Conservation (phyloP, 2,888 invertebrate species). For the Lymantria monacha region DNA sequence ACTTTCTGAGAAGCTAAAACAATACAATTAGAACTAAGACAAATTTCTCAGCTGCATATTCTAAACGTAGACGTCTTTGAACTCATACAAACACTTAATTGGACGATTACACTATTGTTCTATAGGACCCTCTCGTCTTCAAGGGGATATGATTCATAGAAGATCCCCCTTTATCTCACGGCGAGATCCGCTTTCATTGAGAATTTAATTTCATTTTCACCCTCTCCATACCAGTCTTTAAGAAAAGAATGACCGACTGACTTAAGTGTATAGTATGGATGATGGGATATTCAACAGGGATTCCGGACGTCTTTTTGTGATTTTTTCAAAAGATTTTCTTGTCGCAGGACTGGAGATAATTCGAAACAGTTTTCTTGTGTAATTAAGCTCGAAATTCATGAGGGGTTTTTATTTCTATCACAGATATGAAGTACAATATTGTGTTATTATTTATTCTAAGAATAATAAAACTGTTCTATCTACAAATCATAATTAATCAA, state of each 20-base stretch:
- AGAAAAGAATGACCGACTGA: slow-evolving; percentile 77
- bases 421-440: background rate
- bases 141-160: slow-evolving; percentile 73
- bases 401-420: background rate
- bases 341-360: slow-evolving; percentile 16
- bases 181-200: slow-evolving; percentile 73
- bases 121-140: slow-evolving; percentile 58
- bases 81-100: slow-evolving; percentile 76
- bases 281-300: slow-evolving; percentile 57
- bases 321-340: slow-evolving; percentile 26
- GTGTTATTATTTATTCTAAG: background rate
- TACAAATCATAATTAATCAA: no score
- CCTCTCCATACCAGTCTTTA: slow-evolving; percentile 60
- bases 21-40: slow-evolving; percentile 24
- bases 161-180: slow-evolving; percentile 70
- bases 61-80: slow-evolving; percentile 47
- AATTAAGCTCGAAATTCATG: background rate
- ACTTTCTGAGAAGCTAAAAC: background rate
- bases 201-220: slow-evolving; percentile 81
- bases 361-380: slow-evolving; percentile 4
- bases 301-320: slow-evolving; percentile 47
- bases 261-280: slow-evolving; percentile 48
- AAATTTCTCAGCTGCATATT: slow-evolving; percentile 38
- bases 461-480: background rate
- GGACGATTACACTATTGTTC: slow-evolving; percentile 80